phyloP scores from a whole-genome alignment of 2,113 vertebrate genomes.

The Gymnorhina tibicen region DNA sequence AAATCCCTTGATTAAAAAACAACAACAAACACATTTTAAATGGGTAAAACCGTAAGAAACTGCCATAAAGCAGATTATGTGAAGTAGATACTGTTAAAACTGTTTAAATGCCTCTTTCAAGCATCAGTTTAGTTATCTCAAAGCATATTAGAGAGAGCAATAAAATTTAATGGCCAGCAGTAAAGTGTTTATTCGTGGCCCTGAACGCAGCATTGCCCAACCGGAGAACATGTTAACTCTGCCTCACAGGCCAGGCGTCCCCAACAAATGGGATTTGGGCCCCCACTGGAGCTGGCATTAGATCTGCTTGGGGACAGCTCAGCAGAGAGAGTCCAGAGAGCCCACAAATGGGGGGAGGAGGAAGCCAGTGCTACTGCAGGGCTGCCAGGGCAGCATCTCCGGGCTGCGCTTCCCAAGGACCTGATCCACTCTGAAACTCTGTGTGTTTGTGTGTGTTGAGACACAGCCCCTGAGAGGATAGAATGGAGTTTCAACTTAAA shows the following conservation, averaged over 20 bases:
- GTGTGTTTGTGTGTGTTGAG: accelerated
- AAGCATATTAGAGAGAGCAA: slow-evolving; percentile 56
- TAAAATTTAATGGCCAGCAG: slow-evolving; percentile 49
- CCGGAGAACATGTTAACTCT: neutral
- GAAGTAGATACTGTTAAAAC: slow-evolving; percentile 53
- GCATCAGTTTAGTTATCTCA: slow-evolving; percentile 54
- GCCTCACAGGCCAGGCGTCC: accelerated
- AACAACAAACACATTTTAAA: slow-evolving; percentile 40
- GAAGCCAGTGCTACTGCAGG: neutral
- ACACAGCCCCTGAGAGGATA: neutral
- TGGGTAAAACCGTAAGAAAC: slow-evolving; percentile 20
- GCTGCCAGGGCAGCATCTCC: neutral
- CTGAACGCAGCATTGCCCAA: neutral
- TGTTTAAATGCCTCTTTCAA: slow-evolving; percentile 56
- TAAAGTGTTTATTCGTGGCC: slow-evolving; percentile 38
- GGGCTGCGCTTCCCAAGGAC: neutral
- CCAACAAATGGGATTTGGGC: neutral
- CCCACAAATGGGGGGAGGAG: accelerated
- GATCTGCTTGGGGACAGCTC: neutral
- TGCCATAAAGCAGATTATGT: slow-evolving; percentile 53
- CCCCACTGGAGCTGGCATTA: neutral
- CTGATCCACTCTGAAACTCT: accelerated
- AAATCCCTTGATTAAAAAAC: slow-evolving; percentile 36
- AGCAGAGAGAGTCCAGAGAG: neutral
- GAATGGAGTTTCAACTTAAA: neutral